These are phyloP conservation scores for Vulpes lagopus DNA, from an alignment of 2,113 vertebrate species.

Conservation along the genomic window DNA sequence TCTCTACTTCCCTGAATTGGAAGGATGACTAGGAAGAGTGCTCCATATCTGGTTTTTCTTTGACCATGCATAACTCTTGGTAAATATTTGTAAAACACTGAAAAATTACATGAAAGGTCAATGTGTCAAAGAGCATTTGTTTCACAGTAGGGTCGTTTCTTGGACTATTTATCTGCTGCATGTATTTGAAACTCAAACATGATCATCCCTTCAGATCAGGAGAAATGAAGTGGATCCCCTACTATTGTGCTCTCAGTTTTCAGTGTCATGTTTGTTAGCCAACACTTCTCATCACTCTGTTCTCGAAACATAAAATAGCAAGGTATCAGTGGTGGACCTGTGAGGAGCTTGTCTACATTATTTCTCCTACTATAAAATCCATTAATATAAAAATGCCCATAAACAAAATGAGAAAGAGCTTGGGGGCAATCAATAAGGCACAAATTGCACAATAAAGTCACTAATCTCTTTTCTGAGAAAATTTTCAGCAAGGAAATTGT, in stretches of 20 bases:
- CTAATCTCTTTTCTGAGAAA: constrained; percentile 49
- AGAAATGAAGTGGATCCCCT: not conserved
- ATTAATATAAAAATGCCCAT: not conserved
- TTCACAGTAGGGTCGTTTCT: not conserved
- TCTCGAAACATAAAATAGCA: not conserved
- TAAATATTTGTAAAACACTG: not conserved
- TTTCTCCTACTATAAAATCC: not conserved
- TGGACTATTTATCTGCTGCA: not conserved
- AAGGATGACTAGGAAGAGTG: not conserved
- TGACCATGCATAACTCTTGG: not conserved
- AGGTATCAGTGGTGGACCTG: not conserved
- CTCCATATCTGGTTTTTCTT: not conserved
- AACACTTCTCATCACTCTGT: not conserved
- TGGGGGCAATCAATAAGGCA: not conserved
- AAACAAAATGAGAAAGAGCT: constrained; percentile 13
- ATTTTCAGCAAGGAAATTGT: constrained; percentile 13
- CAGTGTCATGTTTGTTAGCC: not conserved
- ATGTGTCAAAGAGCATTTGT: not conserved
- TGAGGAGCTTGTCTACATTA: not conserved
- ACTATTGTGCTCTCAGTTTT: not conserved
- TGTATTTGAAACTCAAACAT: not conserved
- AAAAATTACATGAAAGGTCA: not conserved
- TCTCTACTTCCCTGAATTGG: not conserved
- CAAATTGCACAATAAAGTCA: not conserved
- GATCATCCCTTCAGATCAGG: not conserved